Conservation (phyloP, 2,113 vertebrate species). For the Aptenodytes patagonicus region DNA sequence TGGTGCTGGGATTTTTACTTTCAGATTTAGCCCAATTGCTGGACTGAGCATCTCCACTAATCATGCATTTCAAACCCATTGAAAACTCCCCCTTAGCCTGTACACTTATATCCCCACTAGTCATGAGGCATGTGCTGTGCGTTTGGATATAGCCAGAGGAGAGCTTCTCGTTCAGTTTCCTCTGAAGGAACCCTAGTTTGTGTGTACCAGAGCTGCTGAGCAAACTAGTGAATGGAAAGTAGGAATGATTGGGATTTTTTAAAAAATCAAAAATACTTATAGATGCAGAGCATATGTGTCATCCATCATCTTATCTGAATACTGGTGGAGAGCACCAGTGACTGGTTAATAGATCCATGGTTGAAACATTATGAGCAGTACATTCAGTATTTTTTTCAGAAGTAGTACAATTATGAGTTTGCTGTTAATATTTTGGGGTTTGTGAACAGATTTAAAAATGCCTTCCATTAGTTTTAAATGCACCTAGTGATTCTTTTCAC, state of each 20-base stretch:
- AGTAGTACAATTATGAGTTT: background rate
- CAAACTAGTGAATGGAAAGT: background rate
- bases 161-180: background rate
- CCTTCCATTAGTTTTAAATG: background rate
- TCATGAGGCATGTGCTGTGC: fast-evolving
- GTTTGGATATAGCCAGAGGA: background rate
- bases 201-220: background rate
- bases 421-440: background rate
- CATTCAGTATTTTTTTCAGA: background rate
- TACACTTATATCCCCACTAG: background rate
- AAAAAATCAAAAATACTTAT: background rate
- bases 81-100: background rate
- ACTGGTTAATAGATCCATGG: background rate
- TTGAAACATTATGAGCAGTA: background rate
- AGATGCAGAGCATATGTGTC: background rate
- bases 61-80: background rate
- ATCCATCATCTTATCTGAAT: background rate
- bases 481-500: background rate
- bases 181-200: background rate
- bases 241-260: background rate
- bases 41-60: background rate
- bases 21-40: background rate
- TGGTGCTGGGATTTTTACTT: background rate
- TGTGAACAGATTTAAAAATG: background rate
- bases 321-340: background rate